These are phyloP conservation scores for Myopa testacea DNA, from an alignment of 2,888 invertebrate genomes.

Conservation along the genomic window DNA sequence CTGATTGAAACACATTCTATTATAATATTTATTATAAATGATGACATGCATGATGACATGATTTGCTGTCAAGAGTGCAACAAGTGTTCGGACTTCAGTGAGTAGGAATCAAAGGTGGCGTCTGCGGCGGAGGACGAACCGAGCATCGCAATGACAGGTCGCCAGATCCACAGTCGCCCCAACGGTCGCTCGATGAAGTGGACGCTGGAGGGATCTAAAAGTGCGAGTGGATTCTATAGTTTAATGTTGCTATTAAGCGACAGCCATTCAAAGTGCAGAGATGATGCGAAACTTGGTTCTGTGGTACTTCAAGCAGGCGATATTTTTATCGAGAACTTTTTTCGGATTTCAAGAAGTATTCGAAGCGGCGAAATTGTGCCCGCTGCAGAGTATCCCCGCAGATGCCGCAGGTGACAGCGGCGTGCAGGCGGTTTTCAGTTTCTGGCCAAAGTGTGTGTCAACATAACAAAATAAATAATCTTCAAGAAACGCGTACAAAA, in stretches of 20 bases:
- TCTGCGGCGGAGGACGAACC: no score
- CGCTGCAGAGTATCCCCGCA: not conserved
- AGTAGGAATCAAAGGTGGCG: no score
- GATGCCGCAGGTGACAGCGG: not conserved
- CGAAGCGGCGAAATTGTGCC: not conserved
- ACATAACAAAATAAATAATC: no score
- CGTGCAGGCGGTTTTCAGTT: not conserved
- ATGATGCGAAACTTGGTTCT: not conserved
- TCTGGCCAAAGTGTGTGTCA: no score
- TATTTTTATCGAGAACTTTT: not conserved
- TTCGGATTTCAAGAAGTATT: not conserved
- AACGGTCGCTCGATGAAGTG: no score
- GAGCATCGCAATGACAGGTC: no score
- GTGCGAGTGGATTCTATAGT: not conserved
- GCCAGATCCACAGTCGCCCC: no score
- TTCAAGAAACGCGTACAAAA: no score
- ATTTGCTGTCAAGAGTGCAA: not conserved
- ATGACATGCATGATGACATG: conserved; percentile 2
- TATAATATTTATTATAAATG: not conserved
- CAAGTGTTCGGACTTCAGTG: not conserved
- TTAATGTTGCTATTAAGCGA: not conserved
- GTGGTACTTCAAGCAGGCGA: not conserved
- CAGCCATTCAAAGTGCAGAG: not conserved
- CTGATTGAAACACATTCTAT: not conserved
- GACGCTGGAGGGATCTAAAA: not conserved